Evolutionary conservation across 2,113 vertebrate species (phyloP), one percentile per base, ranked within the genome.

Genomic region (Hyaena hyaena): DNA sequence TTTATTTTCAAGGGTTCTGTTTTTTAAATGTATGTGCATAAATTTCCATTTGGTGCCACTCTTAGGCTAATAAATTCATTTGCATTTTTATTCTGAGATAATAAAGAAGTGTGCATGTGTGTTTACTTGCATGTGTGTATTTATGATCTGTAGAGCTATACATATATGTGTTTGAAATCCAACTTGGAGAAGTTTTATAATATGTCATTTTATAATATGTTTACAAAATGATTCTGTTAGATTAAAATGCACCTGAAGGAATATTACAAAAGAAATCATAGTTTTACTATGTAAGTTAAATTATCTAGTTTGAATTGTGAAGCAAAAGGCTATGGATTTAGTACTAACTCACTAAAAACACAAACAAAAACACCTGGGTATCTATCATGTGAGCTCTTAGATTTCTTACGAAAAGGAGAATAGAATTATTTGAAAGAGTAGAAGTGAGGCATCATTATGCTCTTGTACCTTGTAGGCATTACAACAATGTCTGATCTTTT

Each of bases 21-120:
- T 93, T 97, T 99, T 98, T 93, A 98, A 99, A 99, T 98, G 97
- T 98, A 98, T 98, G 98, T 99, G 98, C 98, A 99, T 99, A 99
- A 98, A 99, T 99, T 99, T 99, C 98, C 98, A 98, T 98, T 99
- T 98, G 98, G 96, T 98, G 95, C 96, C 98, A 98, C 96, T 98
- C 98, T 98, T 98, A 97, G 98, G 97, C 98, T 99, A 98, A 99
- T 99, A 98, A 99, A 99, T 98, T 98, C 97, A 99, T 99, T 99
- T 98, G 97, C 98, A 99, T 99, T 99, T 99, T 98, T 98, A 99
- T 98, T 98, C 97, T 95, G 96, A 98, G 98, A 97, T 98, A 98
- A 99, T 98, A 98, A 98, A 98, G 97, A 97, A 93, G 28, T 83
- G 55, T 96, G 71, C 90, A 26, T 24, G 39, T 88, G 58, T 93